Evolutionary conservation across 2,888 invertebrate genomes (phyloP).

Genomic region (Acanthococcus lagerstroemiae): DNA sequence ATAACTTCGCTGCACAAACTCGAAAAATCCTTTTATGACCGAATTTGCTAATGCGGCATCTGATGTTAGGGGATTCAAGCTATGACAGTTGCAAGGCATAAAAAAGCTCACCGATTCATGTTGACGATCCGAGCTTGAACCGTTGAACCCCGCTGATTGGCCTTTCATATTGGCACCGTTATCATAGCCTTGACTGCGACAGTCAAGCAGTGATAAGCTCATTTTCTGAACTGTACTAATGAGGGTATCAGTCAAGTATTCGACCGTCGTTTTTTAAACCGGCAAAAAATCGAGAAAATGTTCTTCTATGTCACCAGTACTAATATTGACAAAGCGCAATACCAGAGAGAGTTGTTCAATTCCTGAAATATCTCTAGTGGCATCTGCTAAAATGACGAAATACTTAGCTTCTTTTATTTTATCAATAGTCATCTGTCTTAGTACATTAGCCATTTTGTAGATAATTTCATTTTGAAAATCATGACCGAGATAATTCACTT

Average conservation of each 20-base stretch:
- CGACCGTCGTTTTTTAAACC: neutral
- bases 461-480: no score
- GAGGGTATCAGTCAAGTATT: neutral
- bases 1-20: neutral
- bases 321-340: no score
- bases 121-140: neutral
- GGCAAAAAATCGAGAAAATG: slow-evolving; percentile 4
- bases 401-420: no score
- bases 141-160: neutral
- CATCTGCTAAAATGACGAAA: no score
- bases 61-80: neutral
- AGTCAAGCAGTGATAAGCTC: neutral
- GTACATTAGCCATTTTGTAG: no score
- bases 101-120: neutral
- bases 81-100: neutral
- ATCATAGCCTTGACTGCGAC: slow-evolving; percentile 8
- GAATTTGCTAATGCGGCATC: neutral
- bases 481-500: no score
- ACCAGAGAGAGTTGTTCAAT: no score
- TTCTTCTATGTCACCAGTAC: slow-evolving; percentile 10
- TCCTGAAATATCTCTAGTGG: no score
- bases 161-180: slow-evolving; percentile 16
- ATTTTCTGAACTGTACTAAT: neutral
- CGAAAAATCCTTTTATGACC: neutral
- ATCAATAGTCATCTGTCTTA: no score